Percentiles rank a stretch among this genome's conserved stretches.
phyloP scores from a whole-genome alignment of 2,888 invertebrate genomes.

The Monochamus alternatus region DNA sequence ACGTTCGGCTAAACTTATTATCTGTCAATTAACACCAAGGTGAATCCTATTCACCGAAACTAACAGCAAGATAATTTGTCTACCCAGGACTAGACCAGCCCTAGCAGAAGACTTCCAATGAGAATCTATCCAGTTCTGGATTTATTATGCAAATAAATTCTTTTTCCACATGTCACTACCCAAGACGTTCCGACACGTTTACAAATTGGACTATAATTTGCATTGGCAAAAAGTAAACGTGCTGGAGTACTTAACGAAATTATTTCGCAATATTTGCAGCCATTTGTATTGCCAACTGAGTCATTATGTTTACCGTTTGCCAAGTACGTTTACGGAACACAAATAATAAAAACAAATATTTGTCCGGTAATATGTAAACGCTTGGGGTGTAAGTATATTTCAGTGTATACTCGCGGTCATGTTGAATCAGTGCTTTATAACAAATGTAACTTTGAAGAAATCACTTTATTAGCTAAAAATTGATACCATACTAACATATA shows the following conservation, averaged over 20 bases:
- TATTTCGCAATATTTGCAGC: not conserved
- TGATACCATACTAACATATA: too few relatives aligned
- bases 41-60: not conserved
- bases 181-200: not conserved
- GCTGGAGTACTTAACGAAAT: not conserved
- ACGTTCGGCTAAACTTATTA: not conserved
- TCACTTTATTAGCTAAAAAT: too few relatives aligned
- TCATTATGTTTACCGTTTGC: not conserved
- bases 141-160: conserved; percentile 12
- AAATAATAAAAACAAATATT: conserved; percentile 11
- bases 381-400: not conserved
- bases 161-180: not conserved
- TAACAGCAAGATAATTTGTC: conserved; percentile 5
- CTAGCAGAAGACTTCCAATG: not conserved
- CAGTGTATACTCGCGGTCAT: not conserved
- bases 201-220: not conserved
- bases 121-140: conserved; percentile 3
- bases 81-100: not conserved
- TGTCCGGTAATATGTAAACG: not conserved
- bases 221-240: not conserved
- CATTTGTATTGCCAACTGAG: not conserved
- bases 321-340: not conserved
- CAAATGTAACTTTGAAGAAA: too few relatives aligned
- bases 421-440: not conserved
- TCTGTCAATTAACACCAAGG: not conserved